Conservation (phyloP, 2,797 vertebrate species). For the Holocentrus rufus region DNA sequence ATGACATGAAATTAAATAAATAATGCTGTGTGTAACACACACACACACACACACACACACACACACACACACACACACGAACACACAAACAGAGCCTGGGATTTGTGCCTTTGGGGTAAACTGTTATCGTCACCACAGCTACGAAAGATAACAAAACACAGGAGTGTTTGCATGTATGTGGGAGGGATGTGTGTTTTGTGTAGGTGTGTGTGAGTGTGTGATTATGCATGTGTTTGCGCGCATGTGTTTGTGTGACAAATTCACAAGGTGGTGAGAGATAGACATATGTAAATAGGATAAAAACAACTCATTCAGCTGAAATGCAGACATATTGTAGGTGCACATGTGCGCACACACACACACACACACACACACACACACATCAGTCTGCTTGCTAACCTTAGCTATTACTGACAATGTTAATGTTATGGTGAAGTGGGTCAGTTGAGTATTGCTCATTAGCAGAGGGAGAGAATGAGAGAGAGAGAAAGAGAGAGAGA, state of each 20-base stretch:
- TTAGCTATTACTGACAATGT: background rate
- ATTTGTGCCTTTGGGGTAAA: background rate
- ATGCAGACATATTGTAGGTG: too few species aligned
- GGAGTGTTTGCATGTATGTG: background rate
- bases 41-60: too few species aligned
- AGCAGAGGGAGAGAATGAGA: too few species aligned
- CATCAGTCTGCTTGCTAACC: too few species aligned
- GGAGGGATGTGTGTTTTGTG: constrained; percentile 1
- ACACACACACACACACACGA: too few species aligned
- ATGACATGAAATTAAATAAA: too few species aligned
- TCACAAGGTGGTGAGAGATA: background rate
- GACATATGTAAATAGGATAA: background rate
- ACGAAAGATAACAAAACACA: background rate
- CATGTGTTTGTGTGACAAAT: background rate
- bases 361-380: background rate
- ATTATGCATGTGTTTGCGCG: background rate
- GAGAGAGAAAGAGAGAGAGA: too few species aligned
- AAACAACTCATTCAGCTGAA: background rate
- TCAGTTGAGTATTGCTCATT: background rate
- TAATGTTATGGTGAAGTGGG: background rate
- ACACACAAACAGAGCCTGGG: too few species aligned
- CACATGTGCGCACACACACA: background rate
- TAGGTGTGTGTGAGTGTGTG: background rate
- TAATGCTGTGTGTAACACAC: too few species aligned
- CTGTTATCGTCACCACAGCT: background rate